Evolutionary conservation across 2,888 invertebrate species (phyloP), one percentile per base, ranked within the genome.

Genomic region (Priocnemis perturbator): DNA sequence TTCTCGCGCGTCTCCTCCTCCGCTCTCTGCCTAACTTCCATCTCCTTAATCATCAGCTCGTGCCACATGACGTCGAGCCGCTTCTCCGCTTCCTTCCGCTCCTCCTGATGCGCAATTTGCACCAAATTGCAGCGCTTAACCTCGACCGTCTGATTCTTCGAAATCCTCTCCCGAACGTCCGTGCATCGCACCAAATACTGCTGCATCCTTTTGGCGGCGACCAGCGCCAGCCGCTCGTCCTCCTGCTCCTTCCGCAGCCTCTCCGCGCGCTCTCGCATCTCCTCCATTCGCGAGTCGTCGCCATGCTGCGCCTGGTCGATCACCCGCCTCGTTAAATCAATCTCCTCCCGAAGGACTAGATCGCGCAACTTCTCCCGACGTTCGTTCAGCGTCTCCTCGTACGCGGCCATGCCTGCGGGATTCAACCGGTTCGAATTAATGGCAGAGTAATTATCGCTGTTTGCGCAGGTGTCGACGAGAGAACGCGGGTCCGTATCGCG

Each of bases 11-110:
- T 78, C 21, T 85, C 79, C 21, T 73, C 73, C 15, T 84, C 81
- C 19, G 80, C 74, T 2, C 67, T 58, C 19, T 64, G 68, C 61
- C 76, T 77, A 78, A 85, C 86, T 7, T 91, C 92, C 3, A 91
- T 85, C 76, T 93, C 92, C 77, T 90, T 93, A 89, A 92, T 87
- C 74, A 90, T 89, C n/a, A 93, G 87, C 45, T 91, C 90, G 60
- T 92, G 84, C 93, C 93, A 93, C 90, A 93, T 91, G 55, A 86
- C 89, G 57, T 93, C 93, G 2, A 91, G 77, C 83, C 93, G 92
- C 3, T 84, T 89, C 76, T 93, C 92, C 0, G 91, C 90, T 86
- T 90, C 87, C 64, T 90, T 89, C 67, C 87, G 88, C 0, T 91
- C 89, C 76, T 91, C 87, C 67, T 93, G 93, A 85, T 93, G 93